Percentiles rank a stretch among this genome's conserved stretches.
These are phyloP conservation scores for Belgica antarctica DNA, from an alignment of 2,888 invertebrate genomes.

Conservation along the genomic window DNA sequence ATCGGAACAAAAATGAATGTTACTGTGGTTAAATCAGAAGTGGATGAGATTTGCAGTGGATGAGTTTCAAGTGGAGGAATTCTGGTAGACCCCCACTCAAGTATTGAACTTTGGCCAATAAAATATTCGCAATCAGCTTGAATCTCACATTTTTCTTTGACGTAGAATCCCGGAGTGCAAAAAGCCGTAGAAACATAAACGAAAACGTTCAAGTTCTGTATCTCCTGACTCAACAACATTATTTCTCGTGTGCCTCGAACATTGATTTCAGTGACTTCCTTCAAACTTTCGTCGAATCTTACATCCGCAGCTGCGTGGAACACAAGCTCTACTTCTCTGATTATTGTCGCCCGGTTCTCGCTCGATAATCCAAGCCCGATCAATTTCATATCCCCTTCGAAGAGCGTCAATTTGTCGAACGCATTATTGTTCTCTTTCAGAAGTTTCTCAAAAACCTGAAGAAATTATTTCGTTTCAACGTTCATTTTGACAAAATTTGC, in stretches of 20 bases:
- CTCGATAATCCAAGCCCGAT: slow-evolving; percentile 46
- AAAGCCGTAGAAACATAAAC: slow-evolving; percentile 49
- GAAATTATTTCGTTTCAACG: no score
- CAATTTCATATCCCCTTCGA: slow-evolving; percentile 47
- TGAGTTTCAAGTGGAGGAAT: no score
- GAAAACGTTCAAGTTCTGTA: slow-evolving; percentile 44
- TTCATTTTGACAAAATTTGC: no score
- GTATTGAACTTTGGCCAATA: no score
- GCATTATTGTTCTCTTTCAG: slow-evolving; percentile 45
- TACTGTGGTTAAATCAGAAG: no score
- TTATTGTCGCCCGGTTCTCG: slow-evolving; percentile 45
- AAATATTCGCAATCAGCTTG: no score
- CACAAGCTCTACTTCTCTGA: slow-evolving; percentile 47
- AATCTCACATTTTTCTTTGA: slow-evolving; percentile 32
- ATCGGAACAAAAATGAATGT: no score
- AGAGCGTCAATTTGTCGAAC: slow-evolving; percentile 45
- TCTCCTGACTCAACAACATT: slow-evolving; percentile 46
- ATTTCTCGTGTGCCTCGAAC: slow-evolving; percentile 48
- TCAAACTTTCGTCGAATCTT: slow-evolving; percentile 47
- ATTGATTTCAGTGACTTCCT: slow-evolving; percentile 46
- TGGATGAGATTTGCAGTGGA: no score
- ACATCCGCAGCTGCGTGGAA: slow-evolving; percentile 48
- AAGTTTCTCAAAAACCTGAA: slow-evolving; percentile 25
- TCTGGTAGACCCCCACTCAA: no score
- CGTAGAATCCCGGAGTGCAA: slow-evolving; percentile 44